Conservation (phyloP, 2,113 vertebrate genomes). For the human region GRCh38 chr7:119295001-119295500, state of each 20-base stretch:
- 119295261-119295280: background rate
- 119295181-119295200: background rate
- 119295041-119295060: background rate
- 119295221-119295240: background rate
- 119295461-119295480: background rate
- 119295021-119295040: background rate
- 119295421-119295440: background rate
- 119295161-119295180: background rate
- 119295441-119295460: background rate
- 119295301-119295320: background rate
- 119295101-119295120: background rate
- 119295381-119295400: background rate
- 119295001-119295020: too few species aligned
- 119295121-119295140: background rate
- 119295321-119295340: background rate
- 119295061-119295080: background rate
- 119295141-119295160: background rate
- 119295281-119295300: too few species aligned
- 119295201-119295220: background rate
- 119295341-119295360: background rate
- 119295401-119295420: background rate
- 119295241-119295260: background rate
- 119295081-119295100: background rate
- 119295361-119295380: background rate
- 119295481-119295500: background rate